Evolutionary conservation across 1,140 invertebrate species (phyloP), one percentile per base, ranked within the genome.

Genomic region (Dreissena rostriformis): DNA sequence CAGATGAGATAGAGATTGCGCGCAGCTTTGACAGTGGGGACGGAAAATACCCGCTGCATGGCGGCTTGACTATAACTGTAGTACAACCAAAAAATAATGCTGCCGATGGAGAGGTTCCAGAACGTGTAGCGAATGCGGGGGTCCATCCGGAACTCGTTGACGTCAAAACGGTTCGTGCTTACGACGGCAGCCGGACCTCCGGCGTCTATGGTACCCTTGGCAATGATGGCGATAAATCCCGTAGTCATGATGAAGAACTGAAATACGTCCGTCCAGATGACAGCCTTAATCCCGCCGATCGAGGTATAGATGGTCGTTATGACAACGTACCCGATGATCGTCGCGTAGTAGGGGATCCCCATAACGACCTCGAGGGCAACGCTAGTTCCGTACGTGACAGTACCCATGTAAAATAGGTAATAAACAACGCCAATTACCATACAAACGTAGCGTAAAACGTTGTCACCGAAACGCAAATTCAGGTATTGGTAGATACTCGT

Each of bases 241-340:
- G 55, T 71, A 14, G 71, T 17, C 77, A 80, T 80, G 19, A 80
- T 39, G 10, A 1, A 5, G 19, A 71, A 28, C 26, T 80, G 77
- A 39, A 80, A 80, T 10, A 70, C 49, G 51, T 80, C 77, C 17
- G 77, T 72, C 77, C 77, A 80, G 17, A 80, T 80, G 1, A 80
- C 77, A 4, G 66, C 77, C 19, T 80, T 80, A 11, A 78, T 78
- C 6, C 75, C 75, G 12, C 75, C 75, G 7, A 76, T 19, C 4
- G 74, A 76, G 0, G 74, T 76, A 52, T 76, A 76, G 39, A 76
- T 49, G 6, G 63, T 49, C 22, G 74, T 66, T 12, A 66, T 24
- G 24, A 65, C 55, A 29, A 63, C 24, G 19, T 49, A 76, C 4
- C 63, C 24, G 11, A 76, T 26, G 6, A 76, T 49, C 55, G 63